phyloP scores from a whole-genome alignment of 2,797 vertebrate genomes.

The Selene dorsalis region DNA sequence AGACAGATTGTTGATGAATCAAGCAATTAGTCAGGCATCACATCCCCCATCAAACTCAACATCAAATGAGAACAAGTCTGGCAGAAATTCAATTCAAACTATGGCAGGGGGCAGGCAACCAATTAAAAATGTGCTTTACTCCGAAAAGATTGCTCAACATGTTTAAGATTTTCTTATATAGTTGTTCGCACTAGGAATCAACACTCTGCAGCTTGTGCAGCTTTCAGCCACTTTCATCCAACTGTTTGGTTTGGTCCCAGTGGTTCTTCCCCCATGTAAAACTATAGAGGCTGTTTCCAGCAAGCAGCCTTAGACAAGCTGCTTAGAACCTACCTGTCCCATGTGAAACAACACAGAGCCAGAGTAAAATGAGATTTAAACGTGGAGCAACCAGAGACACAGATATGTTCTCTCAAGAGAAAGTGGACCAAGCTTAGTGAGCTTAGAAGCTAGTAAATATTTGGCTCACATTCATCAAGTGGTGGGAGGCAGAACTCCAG shows the following conservation, averaged over 20 bases:
- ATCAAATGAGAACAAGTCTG: not conserved
- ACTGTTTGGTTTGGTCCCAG: constrained; percentile 35
- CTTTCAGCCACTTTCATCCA: constrained; percentile 29
- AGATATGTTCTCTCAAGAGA: constrained; percentile 32
- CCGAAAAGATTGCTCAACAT: not conserved
- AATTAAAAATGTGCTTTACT: not conserved
- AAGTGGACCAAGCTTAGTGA: constrained; percentile 3
- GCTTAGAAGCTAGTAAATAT: constrained; percentile 34
- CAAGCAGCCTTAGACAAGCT: constrained; percentile 25
- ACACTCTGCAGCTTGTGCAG: constrained; percentile 18
- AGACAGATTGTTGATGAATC: not conserved
- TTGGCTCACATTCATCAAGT: constrained; percentile 27
- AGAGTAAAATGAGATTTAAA: constrained; percentile 51
- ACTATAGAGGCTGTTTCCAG: constrained; percentile 27
- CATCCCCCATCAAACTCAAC: not conserved
- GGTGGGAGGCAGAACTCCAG: constrained; percentile 15
- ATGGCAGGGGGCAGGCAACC: no score
- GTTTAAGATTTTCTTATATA: constrained; percentile 3
- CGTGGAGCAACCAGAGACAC: constrained; percentile 21
- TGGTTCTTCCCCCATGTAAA: constrained; percentile 9
- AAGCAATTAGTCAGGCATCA: not conserved
- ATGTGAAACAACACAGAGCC: constrained; percentile 40
- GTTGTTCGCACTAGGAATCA: constrained; percentile 20
- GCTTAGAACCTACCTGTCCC: constrained; percentile 37
- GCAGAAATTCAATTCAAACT: not conserved